These are phyloP conservation scores for Cyprinodon variegatus DNA, from an alignment of 2,113 vertebrate species.

Conservation along the genomic window DNA sequence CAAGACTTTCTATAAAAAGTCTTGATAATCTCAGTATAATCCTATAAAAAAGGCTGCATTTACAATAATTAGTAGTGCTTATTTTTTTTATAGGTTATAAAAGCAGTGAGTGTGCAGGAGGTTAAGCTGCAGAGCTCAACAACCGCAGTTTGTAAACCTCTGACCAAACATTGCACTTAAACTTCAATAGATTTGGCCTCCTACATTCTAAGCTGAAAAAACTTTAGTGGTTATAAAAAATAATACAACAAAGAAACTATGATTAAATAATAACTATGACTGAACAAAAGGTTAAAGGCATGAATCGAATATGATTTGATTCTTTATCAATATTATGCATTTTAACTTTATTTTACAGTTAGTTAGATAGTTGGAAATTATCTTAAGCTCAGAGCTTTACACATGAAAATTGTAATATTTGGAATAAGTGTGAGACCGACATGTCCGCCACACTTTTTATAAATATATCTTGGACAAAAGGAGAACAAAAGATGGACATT, in stretches of 20 bases:
- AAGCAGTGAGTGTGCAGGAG: not conserved
- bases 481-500: not conserved
- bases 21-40: not conserved
- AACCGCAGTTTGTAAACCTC: too few relatives aligned
- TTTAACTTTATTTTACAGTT: not conserved
- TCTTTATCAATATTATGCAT: not conserved
- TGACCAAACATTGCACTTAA: not conserved
- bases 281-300: not conserved
- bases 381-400: not conserved
- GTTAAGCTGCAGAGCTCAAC: too few relatives aligned
- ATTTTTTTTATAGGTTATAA: not conserved
- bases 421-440: not conserved
- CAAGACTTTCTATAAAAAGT: not conserved
- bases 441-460: not conserved
- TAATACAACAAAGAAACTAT: not conserved
- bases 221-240: not conserved
- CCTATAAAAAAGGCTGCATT: too few relatives aligned
- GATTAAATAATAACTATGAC: not conserved
- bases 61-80: too few relatives aligned
- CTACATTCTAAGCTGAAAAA: not conserved
- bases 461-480: not conserved
- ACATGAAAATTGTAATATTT: not conserved
- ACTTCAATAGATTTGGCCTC: not conserved
- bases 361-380: not conserved
- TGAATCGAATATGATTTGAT: not conserved